These are phyloP conservation scores for Chaetura pelagica DNA, from an alignment of 2,113 vertebrate genomes.

Conservation along the genomic window DNA sequence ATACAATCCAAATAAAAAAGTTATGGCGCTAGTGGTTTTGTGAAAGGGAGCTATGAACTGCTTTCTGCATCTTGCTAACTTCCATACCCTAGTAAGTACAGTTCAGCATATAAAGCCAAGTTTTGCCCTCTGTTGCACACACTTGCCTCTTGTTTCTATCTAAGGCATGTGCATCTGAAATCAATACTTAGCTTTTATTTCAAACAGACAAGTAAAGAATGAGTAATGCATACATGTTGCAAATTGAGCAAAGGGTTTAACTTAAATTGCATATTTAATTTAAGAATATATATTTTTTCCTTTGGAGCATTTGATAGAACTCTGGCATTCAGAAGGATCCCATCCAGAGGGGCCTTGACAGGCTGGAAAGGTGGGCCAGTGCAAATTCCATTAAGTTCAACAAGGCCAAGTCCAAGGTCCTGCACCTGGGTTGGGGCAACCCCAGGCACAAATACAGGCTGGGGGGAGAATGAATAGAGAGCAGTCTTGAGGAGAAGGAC, in stretches of 20 bases:
- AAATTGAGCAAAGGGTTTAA: background rate
- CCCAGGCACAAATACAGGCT: no score
- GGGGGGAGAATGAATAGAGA: no score
- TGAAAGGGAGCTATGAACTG: slow-evolving; percentile 16
- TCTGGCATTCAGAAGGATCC: background rate
- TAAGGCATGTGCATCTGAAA: slow-evolving; percentile 46
- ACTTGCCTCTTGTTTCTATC: slow-evolving; percentile 34
- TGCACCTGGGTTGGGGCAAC: no score
- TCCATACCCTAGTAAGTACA: slow-evolving; percentile 13
- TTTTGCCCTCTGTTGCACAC: slow-evolving; percentile 1
- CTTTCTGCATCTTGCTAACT: slow-evolving; percentile 16
- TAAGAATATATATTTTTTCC: background rate
- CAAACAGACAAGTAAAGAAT: slow-evolving; percentile 45
- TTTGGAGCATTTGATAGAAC: background rate
- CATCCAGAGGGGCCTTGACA: no score
- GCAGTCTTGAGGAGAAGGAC: no score
- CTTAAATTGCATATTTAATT: slow-evolving; percentile 16
- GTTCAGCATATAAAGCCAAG: slow-evolving; percentile 2
- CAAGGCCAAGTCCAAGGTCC: no score
- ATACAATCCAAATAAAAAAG: background rate
- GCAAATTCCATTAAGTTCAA: no score
- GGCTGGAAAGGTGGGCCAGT: no score
- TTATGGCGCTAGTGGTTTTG: background rate
- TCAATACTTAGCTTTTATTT: slow-evolving; percentile 60
- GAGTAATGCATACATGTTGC: slow-evolving; percentile 14